Percentiles rank a stretch among this genome's conserved stretches.
These are phyloP conservation scores for Athripsodes cinereus DNA, from an alignment of 2,888 invertebrate species.

Conservation along the genomic window DNA sequence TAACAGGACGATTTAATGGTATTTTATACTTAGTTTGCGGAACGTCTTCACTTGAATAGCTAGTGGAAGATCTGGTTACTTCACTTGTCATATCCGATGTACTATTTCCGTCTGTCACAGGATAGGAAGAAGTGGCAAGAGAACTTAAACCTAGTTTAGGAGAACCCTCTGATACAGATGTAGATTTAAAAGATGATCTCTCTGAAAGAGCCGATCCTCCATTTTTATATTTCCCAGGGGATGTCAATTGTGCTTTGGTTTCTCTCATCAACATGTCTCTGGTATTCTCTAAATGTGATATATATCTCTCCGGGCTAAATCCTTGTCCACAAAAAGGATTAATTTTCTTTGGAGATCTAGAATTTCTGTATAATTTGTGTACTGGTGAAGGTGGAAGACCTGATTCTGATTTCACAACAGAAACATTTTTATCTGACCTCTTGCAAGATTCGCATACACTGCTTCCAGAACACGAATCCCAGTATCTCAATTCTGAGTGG, in stretches of 20 bases:
- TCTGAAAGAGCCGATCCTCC: conserved; percentile 20
- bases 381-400: conserved; percentile 14
- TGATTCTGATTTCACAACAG: conserved; percentile 8
- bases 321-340: conserved; percentile 14
- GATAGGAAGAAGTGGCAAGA: conserved; percentile 26
- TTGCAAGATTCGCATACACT: conserved; percentile 24
- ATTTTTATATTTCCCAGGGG: conserved; percentile 17
- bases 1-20: conserved; percentile 10
- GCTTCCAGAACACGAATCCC: conserved; percentile 30
- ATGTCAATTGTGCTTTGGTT: conserved; percentile 14
- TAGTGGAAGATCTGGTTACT: conserved; percentile 23
- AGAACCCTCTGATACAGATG: conserved; percentile 24
- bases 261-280: conserved; percentile 14
- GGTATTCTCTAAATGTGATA: conserved; percentile 20
- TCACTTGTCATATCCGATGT: conserved; percentile 19
- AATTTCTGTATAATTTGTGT: conserved; percentile 14
- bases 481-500: conserved; percentile 37
- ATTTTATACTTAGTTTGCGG: conserved; percentile 18
- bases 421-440: conserved; percentile 21
- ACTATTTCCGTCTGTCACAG: conserved; percentile 20
- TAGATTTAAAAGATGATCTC: conserved; percentile 22
- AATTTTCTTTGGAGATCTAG: conserved; percentile 24
- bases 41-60: conserved; percentile 25
- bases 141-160: conserved; percentile 26
- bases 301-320: conserved; percentile 25